Conservation (phyloP, 2,797 vertebrate genomes). For the Uromys caudimaculatus region DNA sequence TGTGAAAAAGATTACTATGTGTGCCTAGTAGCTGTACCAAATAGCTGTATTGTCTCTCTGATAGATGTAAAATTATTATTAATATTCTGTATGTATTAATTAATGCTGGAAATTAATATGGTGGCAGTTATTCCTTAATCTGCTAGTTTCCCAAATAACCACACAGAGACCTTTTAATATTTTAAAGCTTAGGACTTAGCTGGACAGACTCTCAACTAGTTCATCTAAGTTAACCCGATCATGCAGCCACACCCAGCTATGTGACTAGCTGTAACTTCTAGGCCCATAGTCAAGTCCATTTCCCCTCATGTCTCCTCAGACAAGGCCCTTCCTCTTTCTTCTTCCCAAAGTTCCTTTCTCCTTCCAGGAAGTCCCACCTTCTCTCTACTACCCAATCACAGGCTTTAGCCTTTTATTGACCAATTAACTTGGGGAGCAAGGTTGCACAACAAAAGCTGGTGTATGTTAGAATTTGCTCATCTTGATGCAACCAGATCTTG, state of each 20-base stretch:
- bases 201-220: not conserved
- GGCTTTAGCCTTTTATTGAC: not conserved
- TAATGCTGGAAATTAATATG: not conserved
- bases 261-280: not conserved
- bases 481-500: not conserved
- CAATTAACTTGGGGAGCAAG: not conserved
- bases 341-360: not conserved
- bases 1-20: not conserved
- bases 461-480: not conserved
- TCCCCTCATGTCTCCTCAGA: not conserved
- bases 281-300: not conserved
- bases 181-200: not conserved
- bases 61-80: not conserved
- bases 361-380: not conserved
- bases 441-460: not conserved
- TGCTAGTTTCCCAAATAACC: not conserved
- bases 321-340: not conserved
- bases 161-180: not conserved
- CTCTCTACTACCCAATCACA: not conserved
- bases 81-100: not conserved
- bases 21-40: not conserved
- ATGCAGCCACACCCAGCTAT: not conserved
- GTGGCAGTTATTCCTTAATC: not conserved
- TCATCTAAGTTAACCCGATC: not conserved
- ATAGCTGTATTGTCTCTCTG: conserved; percentile 9